Percentiles rank a stretch among this genome's conserved stretches.
Evolutionary conservation across 2,797 vertebrate genomes (phyloP).

Genomic region (Anniella stebbinsi): DNA sequence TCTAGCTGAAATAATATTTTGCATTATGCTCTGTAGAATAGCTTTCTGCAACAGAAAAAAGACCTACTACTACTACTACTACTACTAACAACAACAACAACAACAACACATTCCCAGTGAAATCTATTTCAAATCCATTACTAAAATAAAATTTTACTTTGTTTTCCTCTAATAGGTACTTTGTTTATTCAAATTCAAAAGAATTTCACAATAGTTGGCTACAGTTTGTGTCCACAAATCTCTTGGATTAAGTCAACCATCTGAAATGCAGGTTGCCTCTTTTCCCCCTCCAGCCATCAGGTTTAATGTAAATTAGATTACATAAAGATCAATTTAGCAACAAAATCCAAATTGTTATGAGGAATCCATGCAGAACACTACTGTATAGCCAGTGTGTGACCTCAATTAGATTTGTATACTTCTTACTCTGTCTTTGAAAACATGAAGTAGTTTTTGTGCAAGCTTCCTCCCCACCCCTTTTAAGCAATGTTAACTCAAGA

Average conservation of each 20-base stretch:
- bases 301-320: conserved; percentile 16
- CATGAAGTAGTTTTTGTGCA: not conserved
- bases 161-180: not conserved
- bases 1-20: not conserved
- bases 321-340: conserved; percentile 15
- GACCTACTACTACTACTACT: not conserved
- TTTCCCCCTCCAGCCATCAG: not conserved
- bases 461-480: not conserved
- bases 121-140: not conserved
- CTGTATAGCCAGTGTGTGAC: not conserved
- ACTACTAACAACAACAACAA: not conserved
- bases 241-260: conserved; percentile 4
- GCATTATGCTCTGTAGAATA: not conserved
- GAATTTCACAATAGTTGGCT: not conserved
- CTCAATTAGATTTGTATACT: conserved; percentile 20
- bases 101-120: not conserved
- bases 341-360: conserved; percentile 24
- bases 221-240: conserved; percentile 18
- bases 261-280: not conserved
- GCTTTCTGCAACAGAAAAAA: not conserved
- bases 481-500: not conserved
- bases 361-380: conserved; percentile 24
- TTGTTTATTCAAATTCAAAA: not conserved
- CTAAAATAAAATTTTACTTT: not conserved
- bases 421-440: conserved; percentile 23